Conservation (phyloP, 2,888 invertebrate species). For the Troglohyphantes excavatus region DNA sequence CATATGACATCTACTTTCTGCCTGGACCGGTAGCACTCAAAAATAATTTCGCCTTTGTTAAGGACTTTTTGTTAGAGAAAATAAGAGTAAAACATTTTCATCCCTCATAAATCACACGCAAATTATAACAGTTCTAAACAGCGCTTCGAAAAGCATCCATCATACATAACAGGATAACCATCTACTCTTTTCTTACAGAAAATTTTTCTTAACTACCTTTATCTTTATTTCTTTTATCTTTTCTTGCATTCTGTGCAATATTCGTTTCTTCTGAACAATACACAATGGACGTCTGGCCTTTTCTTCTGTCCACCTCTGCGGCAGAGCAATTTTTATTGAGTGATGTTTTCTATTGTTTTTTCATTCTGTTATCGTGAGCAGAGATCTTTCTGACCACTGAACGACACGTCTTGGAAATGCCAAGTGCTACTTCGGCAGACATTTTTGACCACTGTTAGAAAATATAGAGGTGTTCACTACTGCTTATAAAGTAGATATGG, state of each 20-base stretch:
- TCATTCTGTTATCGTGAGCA: neutral
- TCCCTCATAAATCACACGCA: no score
- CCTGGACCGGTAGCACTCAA: no score
- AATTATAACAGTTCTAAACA: no score
- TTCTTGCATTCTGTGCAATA: neutral
- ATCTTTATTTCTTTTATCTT: neutral
- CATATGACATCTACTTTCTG: no score
- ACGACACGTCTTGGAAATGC: neutral
- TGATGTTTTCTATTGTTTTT: conserved; percentile 5
- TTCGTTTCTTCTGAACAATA: neutral
- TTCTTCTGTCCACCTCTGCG: neutral
- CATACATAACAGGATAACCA: neutral
- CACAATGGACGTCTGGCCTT: neutral
- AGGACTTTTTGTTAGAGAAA: no score
- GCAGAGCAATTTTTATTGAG: neutral
- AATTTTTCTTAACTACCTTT: neutral
- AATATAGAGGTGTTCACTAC: no score
- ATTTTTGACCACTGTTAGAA: neutral
- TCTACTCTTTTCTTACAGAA: neutral
- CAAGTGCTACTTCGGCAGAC: neutral
- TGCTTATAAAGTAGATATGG: no score
- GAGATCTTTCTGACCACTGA: neutral
- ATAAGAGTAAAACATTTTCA: no score
- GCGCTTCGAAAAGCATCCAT: neutral
- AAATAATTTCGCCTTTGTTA: no score